Evolutionary conservation across 2,113 vertebrate species (phyloP), one percentile per base, ranked within the genome.

Genomic region (Brachypodius melanocephalos): DNA sequence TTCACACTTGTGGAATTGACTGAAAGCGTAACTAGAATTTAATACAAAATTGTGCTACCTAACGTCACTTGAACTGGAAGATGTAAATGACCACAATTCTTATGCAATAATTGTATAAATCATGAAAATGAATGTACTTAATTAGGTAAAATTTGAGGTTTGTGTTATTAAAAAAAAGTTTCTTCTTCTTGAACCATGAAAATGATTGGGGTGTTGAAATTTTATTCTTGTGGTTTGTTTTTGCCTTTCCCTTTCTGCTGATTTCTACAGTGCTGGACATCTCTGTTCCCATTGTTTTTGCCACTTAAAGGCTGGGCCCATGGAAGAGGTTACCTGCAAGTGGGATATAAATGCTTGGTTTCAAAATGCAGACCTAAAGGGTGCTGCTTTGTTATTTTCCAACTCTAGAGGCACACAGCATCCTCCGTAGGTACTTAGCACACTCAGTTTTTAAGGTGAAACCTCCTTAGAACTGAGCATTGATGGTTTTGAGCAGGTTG

Each of bases 21-120:
- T 75, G 67, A 18, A 89, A 74, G 26, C 59, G n/a, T 88, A 88
- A 91, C 19, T 59, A 12, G 31, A 85, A 59, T 61, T 80, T 29
- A 31, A 59, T 36, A 48, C 22, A 28, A 31, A 74, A 17, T 51
- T n/a, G 10, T 62, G 17, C 40, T 88, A 36, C 76, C 40, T 80
- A 19, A 38, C 83, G 36, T 85, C 75, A 74, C 52, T 90, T 88
- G 49, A 89, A 79, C 67, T 66, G 49, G 38, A 88, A 93, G 58
- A 85, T 85, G 71, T 86, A 93, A 85, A 77, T 11, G 12, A 43
- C 40, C 34, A 57, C 38, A 42, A 67, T 54, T 90, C 32, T 77
- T 85, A 88, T 17, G 85, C 85, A 93, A 74, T 83, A 74, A 86
- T 28, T 94, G 67, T 93, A 59, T 62, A 80, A 83, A 85, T 83